phyloP scores from a whole-genome alignment of 1,140 invertebrate species.

The Lordiphosa mommai region DNA sequence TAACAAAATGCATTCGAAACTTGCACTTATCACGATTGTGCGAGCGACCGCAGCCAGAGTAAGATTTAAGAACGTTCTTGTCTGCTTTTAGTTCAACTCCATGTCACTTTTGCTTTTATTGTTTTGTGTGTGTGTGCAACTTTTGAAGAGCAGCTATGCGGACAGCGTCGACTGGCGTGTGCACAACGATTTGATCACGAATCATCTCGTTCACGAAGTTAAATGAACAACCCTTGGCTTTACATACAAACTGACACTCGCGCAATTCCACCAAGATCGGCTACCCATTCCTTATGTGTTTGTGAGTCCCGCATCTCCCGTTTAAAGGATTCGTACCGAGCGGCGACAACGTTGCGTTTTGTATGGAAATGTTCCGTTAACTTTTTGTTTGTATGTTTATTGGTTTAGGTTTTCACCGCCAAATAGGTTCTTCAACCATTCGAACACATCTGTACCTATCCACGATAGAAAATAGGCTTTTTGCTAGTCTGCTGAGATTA shows the following conservation, averaged over 20 bases:
- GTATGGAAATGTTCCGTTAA: constrained; percentile 9
- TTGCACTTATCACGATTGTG: not conserved
- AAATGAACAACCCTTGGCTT: not conserved
- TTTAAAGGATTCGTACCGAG: constrained; percentile 16
- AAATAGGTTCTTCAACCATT: constrained; percentile 15
- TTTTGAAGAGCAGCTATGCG: not conserved
- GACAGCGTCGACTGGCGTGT: not conserved
- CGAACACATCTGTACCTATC: constrained; percentile 4
- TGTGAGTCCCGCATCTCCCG: constrained; percentile 13
- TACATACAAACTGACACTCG: constrained; percentile 22
- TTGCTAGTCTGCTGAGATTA: too few relatives aligned
- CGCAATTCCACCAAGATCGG: constrained; percentile 20
- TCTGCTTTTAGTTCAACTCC: too few relatives aligned
- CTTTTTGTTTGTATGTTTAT: constrained; percentile 10
- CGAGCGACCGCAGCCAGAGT: too few relatives aligned
- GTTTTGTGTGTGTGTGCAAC: not conserved
- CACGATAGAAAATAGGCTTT: too few relatives aligned
- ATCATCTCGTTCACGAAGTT: constrained; percentile 27
- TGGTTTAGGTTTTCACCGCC: constrained; percentile 1
- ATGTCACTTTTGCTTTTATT: not conserved
- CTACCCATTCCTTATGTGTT: constrained; percentile 28
- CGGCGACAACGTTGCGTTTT: constrained; percentile 5
- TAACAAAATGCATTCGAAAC: not conserved
- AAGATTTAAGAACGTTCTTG: not conserved
- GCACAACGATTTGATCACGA: constrained; percentile 8